phyloP scores from a whole-genome alignment of 92 coral and sea anemone species.

The Parazoanthus darwini region DNA sequence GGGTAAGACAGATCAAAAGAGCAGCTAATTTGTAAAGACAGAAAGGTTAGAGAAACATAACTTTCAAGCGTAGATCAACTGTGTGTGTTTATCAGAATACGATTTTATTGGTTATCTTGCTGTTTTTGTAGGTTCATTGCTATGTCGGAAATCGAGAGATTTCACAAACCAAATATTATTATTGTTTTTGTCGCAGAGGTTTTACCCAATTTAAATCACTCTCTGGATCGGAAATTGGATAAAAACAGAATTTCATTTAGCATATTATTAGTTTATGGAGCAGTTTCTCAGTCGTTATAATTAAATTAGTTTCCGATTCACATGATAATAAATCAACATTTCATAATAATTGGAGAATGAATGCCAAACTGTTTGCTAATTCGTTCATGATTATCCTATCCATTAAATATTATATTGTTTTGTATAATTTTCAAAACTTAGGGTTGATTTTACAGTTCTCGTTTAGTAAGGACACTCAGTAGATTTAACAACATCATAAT shows the following conservation, averaged over 20 bases:
- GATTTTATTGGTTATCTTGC: too few relatives aligned
- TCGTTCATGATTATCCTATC: neutral
- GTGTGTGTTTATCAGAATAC: neutral
- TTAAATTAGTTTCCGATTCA: neutral
- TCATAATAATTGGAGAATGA: neutral
- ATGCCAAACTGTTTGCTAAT: slow-evolving; percentile 3
- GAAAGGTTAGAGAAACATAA: too few relatives aligned
- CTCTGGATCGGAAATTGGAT: neutral
- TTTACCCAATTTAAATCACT: neutral
- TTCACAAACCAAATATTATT: neutral
- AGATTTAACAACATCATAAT: neutral
- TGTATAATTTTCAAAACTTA: neutral
- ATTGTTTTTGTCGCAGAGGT: neutral
- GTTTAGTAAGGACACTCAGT: neutral
- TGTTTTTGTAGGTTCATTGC: neutral
- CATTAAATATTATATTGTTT: too few relatives aligned
- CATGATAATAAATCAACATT: neutral
- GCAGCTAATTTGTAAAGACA: too few relatives aligned
- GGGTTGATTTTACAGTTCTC: neutral
- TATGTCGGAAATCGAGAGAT: neutral
- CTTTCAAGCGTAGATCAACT: too few relatives aligned
- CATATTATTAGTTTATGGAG: neutral
- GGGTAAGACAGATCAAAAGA: too few relatives aligned
- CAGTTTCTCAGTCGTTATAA: neutral
- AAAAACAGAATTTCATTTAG: neutral